Evolutionary conservation across 1,140 invertebrate species (phyloP).

Genomic region (Diorhabda carinulata): DNA sequence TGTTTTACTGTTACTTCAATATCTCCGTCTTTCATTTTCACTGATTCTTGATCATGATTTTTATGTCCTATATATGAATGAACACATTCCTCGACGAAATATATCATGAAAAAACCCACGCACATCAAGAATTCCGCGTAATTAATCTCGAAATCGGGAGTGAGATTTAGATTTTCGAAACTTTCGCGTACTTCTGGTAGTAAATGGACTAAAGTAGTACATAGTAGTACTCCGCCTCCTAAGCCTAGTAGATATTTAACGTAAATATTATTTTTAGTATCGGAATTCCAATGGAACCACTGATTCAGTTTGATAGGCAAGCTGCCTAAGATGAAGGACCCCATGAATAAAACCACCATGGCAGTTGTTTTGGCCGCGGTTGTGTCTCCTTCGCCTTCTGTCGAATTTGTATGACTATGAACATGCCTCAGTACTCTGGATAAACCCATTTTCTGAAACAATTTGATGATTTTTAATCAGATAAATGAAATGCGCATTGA

Average conservation of each 20-base stretch:
- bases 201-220: constrained; percentile 86
- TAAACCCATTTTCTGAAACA: neutral
- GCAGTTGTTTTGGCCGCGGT: constrained; percentile 63
- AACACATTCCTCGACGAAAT: constrained; percentile 81
- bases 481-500: no score
- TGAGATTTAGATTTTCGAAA: constrained; percentile 55
- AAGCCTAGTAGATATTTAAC: constrained; percentile 72
- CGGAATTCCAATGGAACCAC: constrained; percentile 56
- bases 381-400: constrained; percentile 13
- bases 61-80: constrained; percentile 61
- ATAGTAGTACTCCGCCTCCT: constrained; percentile 86
- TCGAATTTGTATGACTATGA: neutral
- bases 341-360: constrained; percentile 64
- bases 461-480: no score
- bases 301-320: constrained; percentile 63
- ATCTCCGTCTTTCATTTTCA: neutral
- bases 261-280: constrained; percentile 48
- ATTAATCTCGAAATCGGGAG: constrained; percentile 57
- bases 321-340: constrained; percentile 65
- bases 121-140: constrained; percentile 69
- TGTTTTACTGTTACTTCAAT: constrained; percentile 23
- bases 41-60: constrained; percentile 39
- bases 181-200: constrained; percentile 81
- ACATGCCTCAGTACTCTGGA: neutral
- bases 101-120: constrained; percentile 80